Base-by-base conservation (phyloP, 2,888 invertebrate genomes). In the Apamea epomidion region DNA sequence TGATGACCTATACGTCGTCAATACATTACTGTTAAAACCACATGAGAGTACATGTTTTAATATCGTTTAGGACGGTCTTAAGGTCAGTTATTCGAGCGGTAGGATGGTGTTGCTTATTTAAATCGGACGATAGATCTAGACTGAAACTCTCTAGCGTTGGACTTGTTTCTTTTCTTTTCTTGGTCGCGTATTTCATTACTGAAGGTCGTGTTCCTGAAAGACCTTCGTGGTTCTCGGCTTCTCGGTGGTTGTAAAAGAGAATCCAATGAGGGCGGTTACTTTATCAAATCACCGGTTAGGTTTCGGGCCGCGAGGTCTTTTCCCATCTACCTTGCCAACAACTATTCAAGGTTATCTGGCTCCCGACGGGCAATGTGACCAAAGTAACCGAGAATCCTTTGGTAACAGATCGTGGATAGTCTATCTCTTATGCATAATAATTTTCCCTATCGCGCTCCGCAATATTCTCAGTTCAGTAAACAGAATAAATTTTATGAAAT, bases 401-500 rank as follows among this genome's bases (percentile, higher is more conserved):
- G 4, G 60, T 60, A n/a, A n/a, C n/a, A 14, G 60, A 58, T 58
- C 54, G 54, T 58, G 54, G 54, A 58, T 58, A 58, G 10, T 58
- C 25, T 58, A 58, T 25, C 14, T n/a, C n/a, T n/a, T 60, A 60
- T 81, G 32, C 45, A 48, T 71, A 67, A 48, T 67, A 58, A 65
- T 80, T 73, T 74, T 42, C 25, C 32, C 42, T 42, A 77, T 32
- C 60, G 16, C 32, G 29, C 29, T 29, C 37, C 29, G 10, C 62
- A 64, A 58, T 67, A 51, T 68, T 82, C 32, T 58, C 51, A 60
- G 65, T 64, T 81, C 64, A 67, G 71, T 64, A 48, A 74, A 72
- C 72, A 74, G 45, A 78, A 70, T 70, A 37, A 68, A 74, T 78
- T 58, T 37, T 32, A 78, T 62, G 7, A 60, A 54, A 42, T 75